Evolutionary conservation across 2,113 vertebrate genomes (phyloP).

Genomic region (Phalacrocorax aristotelis): DNA sequence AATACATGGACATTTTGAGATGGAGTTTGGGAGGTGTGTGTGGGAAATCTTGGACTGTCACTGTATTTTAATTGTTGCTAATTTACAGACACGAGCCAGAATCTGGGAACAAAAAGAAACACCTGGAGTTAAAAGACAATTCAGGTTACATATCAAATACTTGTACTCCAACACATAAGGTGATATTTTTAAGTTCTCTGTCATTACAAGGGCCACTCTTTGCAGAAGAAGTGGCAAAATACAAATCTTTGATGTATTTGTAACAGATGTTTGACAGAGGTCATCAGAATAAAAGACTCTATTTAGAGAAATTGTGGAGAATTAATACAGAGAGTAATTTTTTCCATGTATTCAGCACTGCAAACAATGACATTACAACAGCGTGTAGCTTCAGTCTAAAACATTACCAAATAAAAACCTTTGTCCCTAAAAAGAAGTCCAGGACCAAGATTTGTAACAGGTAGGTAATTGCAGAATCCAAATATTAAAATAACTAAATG

Average conservation of each 20-base stretch:
- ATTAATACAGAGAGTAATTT: neutral
- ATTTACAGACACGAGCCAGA: constrained; percentile 6
- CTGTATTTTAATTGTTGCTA: neutral
- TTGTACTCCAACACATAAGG: neutral
- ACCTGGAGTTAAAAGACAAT: neutral
- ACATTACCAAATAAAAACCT: neutral
- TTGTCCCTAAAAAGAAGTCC: neutral
- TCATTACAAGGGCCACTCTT: neutral
- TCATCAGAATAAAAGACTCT: neutral
- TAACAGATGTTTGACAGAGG: neutral
- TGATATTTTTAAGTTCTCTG: neutral
- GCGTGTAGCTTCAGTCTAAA: neutral
- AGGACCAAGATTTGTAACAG: neutral
- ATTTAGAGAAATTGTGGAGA: neutral
- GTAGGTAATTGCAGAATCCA: neutral
- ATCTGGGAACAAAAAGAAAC: neutral
- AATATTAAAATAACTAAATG: neutral
- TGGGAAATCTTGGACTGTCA: neutral
- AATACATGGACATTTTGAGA: neutral
- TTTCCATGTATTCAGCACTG: neutral
- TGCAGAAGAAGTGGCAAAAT: neutral
- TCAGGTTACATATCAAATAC: neutral
- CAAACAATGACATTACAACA: neutral
- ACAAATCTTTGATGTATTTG: neutral
- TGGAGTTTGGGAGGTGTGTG: neutral